Evolutionary conservation across 2,888 invertebrate species (phyloP).

Genomic region (Tubulanus polymorphus): DNA sequence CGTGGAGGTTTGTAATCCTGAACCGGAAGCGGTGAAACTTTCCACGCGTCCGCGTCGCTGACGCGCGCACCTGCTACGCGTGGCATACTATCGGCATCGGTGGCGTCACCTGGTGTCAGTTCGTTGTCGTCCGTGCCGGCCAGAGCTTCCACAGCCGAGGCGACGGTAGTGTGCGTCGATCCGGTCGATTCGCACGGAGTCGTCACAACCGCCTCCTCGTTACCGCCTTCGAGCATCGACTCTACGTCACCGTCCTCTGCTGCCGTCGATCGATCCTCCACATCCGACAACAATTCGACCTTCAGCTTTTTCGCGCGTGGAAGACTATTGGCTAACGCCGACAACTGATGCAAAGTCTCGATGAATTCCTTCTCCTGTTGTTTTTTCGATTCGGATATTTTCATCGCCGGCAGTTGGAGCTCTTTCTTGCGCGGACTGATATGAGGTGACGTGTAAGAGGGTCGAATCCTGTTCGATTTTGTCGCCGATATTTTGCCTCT

Average conservation of each 20-base stretch:
- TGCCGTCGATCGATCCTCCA: not conserved
- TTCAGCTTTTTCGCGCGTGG: not conserved
- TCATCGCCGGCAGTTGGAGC: too few relatives aligned
- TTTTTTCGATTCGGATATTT: not conserved
- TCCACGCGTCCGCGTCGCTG: not conserved
- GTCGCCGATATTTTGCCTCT: not conserved
- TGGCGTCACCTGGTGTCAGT: not conserved
- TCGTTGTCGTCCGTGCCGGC: too few relatives aligned
- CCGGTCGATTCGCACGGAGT: not conserved
- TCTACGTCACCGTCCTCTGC: not conserved
- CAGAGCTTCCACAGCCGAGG: not conserved
- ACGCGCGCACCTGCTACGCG: not conserved
- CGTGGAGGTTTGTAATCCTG: constrained; percentile 5
- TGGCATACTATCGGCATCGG: not conserved
- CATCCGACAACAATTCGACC: not conserved
- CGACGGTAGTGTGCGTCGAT: too few relatives aligned
- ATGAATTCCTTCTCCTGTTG: not conserved
- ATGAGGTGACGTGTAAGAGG: not conserved
- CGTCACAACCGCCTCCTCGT: not conserved
- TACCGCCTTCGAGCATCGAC: not conserved
- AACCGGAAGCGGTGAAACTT: too few relatives aligned
- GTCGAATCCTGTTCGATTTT: not conserved
- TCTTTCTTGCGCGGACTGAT: not conserved
- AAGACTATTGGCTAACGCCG: not conserved
- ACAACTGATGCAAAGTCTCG: not conserved